phyloP scores from a whole-genome alignment of 2,797 vertebrate species.

The Tapirus indicus region DNA sequence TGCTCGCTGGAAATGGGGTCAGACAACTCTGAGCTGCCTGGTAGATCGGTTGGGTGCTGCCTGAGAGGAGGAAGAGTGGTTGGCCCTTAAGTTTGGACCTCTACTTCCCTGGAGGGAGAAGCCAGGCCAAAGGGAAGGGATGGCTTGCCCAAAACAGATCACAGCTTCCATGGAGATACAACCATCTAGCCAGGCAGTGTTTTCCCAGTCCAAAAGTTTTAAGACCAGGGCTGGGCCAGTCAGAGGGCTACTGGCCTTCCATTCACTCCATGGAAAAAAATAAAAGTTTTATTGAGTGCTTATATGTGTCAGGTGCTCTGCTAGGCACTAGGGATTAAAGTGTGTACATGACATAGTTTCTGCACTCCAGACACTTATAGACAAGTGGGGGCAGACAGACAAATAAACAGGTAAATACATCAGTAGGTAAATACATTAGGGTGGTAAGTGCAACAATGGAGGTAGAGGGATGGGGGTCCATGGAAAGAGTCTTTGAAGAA shows the following conservation, averaged over 20 bases:
- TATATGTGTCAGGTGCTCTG: background rate
- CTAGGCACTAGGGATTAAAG: background rate
- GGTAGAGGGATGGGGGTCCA: background rate
- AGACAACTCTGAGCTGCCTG: constrained; percentile 65
- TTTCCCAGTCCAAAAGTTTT: constrained; percentile 64
- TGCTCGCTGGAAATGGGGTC: constrained; percentile 74
- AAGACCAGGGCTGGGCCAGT: background rate
- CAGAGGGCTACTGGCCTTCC: background rate
- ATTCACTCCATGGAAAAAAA: background rate
- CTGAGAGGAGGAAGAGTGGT: constrained; percentile 7
- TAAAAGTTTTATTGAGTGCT: background rate
- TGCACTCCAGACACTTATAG: background rate
- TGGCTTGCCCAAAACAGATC: constrained; percentile 79
- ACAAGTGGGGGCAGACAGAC: background rate
- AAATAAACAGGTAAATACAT: background rate
- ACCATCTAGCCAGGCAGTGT: constrained; percentile 80
- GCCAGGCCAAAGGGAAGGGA: constrained; percentile 81
- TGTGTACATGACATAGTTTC: background rate
- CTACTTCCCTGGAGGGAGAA: constrained; percentile 78
- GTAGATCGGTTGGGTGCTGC: background rate
- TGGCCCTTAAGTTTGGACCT: constrained; percentile 78
- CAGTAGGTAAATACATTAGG: background rate
- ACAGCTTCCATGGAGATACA: constrained; percentile 81
- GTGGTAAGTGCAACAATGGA: background rate
- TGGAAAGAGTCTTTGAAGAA: background rate